Conservation (phyloP, 1,140 invertebrate species). For the Onthophagus taurus region DNA sequence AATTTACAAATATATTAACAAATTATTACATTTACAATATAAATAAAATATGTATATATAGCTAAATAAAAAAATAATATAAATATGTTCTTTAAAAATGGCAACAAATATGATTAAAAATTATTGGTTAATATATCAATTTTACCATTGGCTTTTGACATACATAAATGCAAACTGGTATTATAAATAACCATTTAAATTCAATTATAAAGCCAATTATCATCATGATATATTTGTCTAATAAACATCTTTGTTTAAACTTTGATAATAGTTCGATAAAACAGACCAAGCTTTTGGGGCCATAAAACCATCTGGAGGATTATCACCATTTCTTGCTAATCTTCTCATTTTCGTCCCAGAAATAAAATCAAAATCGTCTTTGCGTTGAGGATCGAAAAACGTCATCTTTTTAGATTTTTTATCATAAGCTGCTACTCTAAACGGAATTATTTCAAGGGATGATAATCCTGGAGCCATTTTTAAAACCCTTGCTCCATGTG, state of each 20-base stretch:
- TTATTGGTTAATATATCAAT: too few species aligned
- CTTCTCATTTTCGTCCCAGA: conserved; percentile 94
- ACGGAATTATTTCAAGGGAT: conserved; percentile 92
- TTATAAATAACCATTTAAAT: too few species aligned
- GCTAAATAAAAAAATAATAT: too few species aligned
- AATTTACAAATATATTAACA: too few species aligned
- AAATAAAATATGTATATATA: too few species aligned
- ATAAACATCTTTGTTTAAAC: conserved; percentile 31
- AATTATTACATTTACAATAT: too few species aligned
- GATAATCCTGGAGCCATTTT: conserved; percentile 87
- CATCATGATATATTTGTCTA: too few species aligned
- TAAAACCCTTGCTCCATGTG: conserved; percentile 86
- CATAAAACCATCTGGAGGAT: conserved; percentile 96
- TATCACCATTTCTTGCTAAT: conserved; percentile 70
- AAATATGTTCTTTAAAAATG: too few species aligned
- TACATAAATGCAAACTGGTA: too few species aligned
- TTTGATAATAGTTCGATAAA: conserved; percentile 78
- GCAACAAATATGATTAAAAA: too few species aligned
- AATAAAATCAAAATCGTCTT: conserved; percentile 94
- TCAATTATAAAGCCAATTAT: too few species aligned
- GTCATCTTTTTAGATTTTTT: conserved; percentile 75
- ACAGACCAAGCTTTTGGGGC: conserved; percentile 89
- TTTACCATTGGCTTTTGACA: too few species aligned
- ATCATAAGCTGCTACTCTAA: conserved; percentile 96
- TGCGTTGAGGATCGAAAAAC: conserved; percentile 81